These are phyloP conservation scores for Tromatobia lineatoria DNA, from an alignment of 2,888 invertebrate species.

Conservation along the genomic window DNA sequence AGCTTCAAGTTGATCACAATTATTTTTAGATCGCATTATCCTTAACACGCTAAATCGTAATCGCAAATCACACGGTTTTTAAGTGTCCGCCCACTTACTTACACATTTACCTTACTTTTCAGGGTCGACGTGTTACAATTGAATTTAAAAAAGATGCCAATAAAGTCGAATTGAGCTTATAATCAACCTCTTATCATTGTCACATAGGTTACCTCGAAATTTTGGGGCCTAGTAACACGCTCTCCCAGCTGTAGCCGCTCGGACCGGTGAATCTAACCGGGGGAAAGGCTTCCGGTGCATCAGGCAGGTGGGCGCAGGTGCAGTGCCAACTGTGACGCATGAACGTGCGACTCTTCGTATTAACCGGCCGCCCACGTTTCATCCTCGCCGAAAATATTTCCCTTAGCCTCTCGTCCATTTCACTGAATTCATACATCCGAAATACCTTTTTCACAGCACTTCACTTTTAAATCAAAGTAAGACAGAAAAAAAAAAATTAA, in stretches of 20 bases:
- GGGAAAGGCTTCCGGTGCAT: constrained; percentile 71
- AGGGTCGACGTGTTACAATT: no score
- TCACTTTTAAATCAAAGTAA: not conserved
- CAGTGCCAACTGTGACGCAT: constrained; percentile 84
- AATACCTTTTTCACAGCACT: constrained; percentile 1
- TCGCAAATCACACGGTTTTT: no score
- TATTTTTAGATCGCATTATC: no score
- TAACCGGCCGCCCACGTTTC: constrained; percentile 56
- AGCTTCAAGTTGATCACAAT: no score
- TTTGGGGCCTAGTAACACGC: constrained; percentile 61
- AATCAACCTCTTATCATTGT: not conserved
- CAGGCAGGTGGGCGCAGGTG: constrained; percentile 79
- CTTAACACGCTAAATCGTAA: no score
- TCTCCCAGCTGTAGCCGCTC: constrained; percentile 69
- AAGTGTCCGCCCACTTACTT: no score
- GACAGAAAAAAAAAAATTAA: no score
- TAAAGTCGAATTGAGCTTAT: not conserved
- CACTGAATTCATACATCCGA: constrained; percentile 47
- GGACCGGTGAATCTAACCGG: constrained; percentile 74
- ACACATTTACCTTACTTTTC: no score
- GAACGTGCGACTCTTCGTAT: constrained; percentile 73
- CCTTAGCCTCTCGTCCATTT: constrained; percentile 63
- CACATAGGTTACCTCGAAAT: constrained; percentile 30
- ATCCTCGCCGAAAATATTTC: constrained; percentile 55
- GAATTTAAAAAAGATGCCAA: no score